A percentile compares a stretch with the other conserved stretches of the same genome.
phyloP scores from a whole-genome alignment of 2,888 invertebrate genomes.

The Agrilus biguttatus region DNA sequence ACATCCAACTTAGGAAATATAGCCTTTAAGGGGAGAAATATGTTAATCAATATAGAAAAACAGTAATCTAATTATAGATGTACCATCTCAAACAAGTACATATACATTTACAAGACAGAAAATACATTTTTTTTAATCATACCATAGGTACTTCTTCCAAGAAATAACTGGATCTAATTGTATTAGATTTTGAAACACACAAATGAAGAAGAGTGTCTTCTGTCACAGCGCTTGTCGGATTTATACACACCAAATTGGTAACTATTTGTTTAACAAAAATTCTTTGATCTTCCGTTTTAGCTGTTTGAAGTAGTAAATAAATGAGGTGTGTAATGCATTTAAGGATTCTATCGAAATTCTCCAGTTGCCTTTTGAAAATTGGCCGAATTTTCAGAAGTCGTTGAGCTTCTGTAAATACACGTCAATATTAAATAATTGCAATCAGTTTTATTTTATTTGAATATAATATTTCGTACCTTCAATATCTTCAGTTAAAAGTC shows the following conservation, averaged over 20 bases:
- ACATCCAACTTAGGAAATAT: conserved; percentile 61
- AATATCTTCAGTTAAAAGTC: conserved; percentile 49
- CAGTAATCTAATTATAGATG: not conserved
- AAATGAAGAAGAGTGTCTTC: conserved; percentile 78
- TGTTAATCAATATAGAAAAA: conserved; percentile 2
- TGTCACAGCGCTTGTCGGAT: conserved; percentile 52
- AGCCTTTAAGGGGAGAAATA: conserved; percentile 32
- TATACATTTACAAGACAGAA: not conserved
- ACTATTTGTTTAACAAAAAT: conserved; percentile 34
- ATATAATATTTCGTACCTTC: conserved; percentile 22
- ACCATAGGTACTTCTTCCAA: conserved; percentile 46
- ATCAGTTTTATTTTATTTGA: no score
- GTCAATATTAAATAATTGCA: not conserved
- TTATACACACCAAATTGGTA: conserved; percentile 40
- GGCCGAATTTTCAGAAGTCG: conserved; percentile 44
- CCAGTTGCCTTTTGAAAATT: conserved; percentile 61
- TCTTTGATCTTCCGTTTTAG: conserved; percentile 36
- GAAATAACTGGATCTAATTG: conserved; percentile 63
- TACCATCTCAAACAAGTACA: not conserved
- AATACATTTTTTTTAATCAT: conserved; percentile 12
- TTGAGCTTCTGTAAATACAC: conserved; percentile 33
- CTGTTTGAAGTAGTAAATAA: conserved; percentile 51
- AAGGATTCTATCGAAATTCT: conserved; percentile 66
- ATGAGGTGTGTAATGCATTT: conserved; percentile 69
- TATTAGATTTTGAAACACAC: conserved; percentile 63